phyloP scores from a whole-genome alignment of 2,797 vertebrate genomes.

The Mallotus villosus region DNA sequence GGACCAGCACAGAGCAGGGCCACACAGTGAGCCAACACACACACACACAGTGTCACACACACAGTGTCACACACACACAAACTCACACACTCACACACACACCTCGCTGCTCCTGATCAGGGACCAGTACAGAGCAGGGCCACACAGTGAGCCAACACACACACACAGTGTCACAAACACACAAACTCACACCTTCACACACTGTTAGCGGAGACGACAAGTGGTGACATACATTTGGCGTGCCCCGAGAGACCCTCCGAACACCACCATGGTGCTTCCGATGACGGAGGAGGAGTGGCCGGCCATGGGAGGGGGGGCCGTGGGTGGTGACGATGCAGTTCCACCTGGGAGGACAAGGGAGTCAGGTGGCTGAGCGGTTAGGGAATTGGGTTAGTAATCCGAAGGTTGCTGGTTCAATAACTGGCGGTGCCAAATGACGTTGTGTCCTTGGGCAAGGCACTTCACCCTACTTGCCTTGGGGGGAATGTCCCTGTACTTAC shows the following conservation, averaged over 20 bases:
- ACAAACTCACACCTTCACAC: neutral
- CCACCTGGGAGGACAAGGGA: conserved; percentile 79
- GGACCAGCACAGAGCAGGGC: conserved; percentile 13
- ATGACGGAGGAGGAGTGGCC: conserved; percentile 97
- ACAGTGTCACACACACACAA: too few species aligned
- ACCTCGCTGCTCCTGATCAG: too few species aligned
- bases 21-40: conserved; percentile 4
- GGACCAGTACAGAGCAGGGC: neutral
- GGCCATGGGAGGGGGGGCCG: conserved; percentile 96
- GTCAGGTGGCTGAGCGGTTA: too few species aligned
- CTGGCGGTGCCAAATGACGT: too few species aligned
- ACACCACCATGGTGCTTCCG: conserved; percentile 94
- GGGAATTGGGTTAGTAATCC: too few species aligned
- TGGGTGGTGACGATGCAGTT: conserved; percentile 98
- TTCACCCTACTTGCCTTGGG: too few species aligned
- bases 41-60: neutral
- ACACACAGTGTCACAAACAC: too few species aligned
- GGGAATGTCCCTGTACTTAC: too few species aligned
- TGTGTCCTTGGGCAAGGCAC: too few species aligned
- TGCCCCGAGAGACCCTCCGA: conserved; percentile 94
- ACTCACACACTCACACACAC: too few species aligned
- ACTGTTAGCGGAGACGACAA: neutral
- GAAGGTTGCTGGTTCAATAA: too few species aligned
- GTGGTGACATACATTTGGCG: conserved; percentile 86
- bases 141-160: too few species aligned